A percentile compares a stretch with the other conserved stretches of the same genome.
These are phyloP conservation scores for Ambastaia sidthimunki DNA, from an alignment of 2,797 vertebrate species.

Conservation along the genomic window DNA sequence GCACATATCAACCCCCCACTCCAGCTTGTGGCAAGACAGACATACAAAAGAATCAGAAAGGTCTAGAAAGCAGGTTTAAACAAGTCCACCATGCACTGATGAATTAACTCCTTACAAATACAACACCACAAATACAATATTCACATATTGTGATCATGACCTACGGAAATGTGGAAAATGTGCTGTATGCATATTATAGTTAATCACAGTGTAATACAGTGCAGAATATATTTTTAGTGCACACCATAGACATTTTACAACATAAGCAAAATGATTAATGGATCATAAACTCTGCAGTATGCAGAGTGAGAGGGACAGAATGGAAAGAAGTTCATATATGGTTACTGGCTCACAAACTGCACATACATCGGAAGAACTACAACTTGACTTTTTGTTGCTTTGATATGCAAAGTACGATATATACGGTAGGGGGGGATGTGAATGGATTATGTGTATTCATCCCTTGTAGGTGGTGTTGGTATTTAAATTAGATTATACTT, in stretches of 20 bases:
- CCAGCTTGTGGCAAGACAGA: conserved; percentile 15
- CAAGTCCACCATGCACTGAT: conserved; percentile 2
- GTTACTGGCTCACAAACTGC: neutral
- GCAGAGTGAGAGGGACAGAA: neutral
- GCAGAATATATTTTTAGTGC: neutral
- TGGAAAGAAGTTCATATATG: neutral
- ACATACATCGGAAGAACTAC: neutral
- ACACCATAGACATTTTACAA: neutral
- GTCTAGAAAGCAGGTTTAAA: conserved; percentile 40
- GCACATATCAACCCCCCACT: conserved; percentile 28
- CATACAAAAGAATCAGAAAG: conserved; percentile 22
- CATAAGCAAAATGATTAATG: neutral
- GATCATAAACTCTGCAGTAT: conserved; percentile 19
- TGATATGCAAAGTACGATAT: too few relatives aligned
- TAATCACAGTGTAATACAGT: neutral
- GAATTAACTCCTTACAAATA: conserved; percentile 23
- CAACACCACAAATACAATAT: neutral
- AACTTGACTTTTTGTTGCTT: neutral
- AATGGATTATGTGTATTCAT: neutral
- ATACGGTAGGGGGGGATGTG: neutral
- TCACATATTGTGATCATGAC: neutral
- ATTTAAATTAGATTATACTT: neutral
- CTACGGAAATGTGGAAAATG: neutral
- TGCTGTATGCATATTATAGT: neutral
- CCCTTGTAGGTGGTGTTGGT: neutral